Percentiles rank a stretch among this genome's conserved stretches.
Evolutionary conservation across 1,140 invertebrate genomes (phyloP).

Genomic region (Caenorhabditis briggsae): DNA sequence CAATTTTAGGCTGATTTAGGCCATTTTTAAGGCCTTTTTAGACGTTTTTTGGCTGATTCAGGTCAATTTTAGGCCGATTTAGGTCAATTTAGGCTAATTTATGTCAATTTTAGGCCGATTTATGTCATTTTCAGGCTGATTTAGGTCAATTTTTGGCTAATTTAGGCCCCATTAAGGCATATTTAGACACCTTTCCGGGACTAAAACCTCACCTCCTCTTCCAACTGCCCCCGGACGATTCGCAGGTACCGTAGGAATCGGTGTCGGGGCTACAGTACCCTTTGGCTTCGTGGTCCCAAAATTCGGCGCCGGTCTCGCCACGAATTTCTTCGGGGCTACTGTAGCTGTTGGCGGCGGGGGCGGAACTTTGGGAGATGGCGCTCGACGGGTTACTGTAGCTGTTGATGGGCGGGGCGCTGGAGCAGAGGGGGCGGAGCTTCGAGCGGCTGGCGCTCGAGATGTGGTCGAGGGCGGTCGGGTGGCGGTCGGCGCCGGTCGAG

Average conservation of each 20-base stretch:
- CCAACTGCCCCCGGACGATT: background rate
- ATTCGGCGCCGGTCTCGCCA: constrained; percentile 32
- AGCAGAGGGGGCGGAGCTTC: background rate
- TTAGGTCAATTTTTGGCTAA: too few relatives aligned
- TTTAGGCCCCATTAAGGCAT: too few relatives aligned
- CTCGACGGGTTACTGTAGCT: background rate
- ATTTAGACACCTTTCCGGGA: too few relatives aligned
- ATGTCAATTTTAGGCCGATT: too few relatives aligned
- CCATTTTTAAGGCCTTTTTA: too few relatives aligned
- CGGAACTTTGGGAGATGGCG: constrained; percentile 8
- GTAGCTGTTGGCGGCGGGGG: background rate
- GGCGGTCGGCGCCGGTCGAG: background rate
- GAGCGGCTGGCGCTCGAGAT: background rate
- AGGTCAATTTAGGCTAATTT: too few relatives aligned
- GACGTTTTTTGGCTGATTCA: too few relatives aligned
- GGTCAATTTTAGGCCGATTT: too few relatives aligned
- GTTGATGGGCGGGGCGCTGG: background rate
- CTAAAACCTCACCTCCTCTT: too few relatives aligned
- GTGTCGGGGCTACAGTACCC: background rate
- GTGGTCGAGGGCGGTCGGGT: too few relatives aligned
- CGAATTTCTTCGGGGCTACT: background rate
- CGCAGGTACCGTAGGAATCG: background rate
- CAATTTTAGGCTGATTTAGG: too few relatives aligned
- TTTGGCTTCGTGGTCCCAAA: constrained; percentile 3
- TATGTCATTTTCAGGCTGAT: too few relatives aligned